A percentile compares a stretch with the other conserved stretches of the same genome.
phyloP scores from a whole-genome alignment of 2,888 invertebrate species.

The Nephrocerus scutellatus region DNA sequence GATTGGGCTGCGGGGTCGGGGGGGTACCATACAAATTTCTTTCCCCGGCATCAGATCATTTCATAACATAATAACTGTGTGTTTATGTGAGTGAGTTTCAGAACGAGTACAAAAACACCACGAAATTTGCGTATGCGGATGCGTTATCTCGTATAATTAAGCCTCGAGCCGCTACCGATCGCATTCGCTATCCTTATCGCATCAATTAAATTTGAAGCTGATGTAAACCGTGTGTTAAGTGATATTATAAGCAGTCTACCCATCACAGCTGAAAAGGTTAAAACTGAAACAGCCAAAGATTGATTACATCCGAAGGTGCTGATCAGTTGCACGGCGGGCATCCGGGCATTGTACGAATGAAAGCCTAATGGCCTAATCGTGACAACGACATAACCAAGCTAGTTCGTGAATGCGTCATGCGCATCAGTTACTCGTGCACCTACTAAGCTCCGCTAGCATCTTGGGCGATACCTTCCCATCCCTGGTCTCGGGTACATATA shows the following conservation, averaged over 20 bases:
- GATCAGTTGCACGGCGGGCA: slow-evolving; percentile 13
- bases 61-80: too few relatives aligned
- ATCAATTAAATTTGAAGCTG: slow-evolving; percentile 5
- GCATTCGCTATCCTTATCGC: slow-evolving; percentile 10
- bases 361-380: slow-evolving; percentile 28
- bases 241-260: too few relatives aligned
- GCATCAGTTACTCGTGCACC: too few relatives aligned
- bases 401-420: slow-evolving; percentile 20
- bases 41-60: too few relatives aligned
- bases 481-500: slow-evolving; percentile 40
- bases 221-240: not conserved
- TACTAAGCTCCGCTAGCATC: slow-evolving; percentile 17
- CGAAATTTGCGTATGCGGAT: slow-evolving; percentile 11
- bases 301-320: slow-evolving; percentile 9
- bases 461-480: slow-evolving; percentile 25
- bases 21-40: too few relatives aligned
- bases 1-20: too few relatives aligned
- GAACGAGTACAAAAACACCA: slow-evolving; percentile 3
- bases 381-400: slow-evolving; percentile 27
- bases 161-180: not conserved
- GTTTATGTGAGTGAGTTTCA: too few relatives aligned
- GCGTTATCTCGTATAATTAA: slow-evolving; percentile 24
- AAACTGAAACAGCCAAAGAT: slow-evolving; percentile 3
- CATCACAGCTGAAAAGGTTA: too few relatives aligned
- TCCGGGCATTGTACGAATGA: slow-evolving; percentile 13